phyloP scores from a whole-genome alignment of 2,888 invertebrate genomes.

The Hirtodrosophila confusa region DNA sequence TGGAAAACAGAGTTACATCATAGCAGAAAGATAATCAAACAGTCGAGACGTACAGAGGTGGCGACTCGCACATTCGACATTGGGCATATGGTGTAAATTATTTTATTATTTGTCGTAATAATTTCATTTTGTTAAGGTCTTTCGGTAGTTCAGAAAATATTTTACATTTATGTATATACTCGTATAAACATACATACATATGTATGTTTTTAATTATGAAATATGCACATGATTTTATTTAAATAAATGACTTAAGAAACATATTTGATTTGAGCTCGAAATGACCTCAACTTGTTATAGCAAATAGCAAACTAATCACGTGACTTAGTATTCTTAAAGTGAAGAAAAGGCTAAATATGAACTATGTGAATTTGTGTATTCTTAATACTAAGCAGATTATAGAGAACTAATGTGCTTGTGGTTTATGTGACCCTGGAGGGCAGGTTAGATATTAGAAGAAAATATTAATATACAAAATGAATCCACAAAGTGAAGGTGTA shows the following conservation, averaged over 20 bases:
- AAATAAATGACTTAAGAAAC: slow-evolving; percentile 22
- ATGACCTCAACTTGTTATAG: slow-evolving; percentile 12
- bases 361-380: too few species aligned
- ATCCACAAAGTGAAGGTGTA: too few species aligned
- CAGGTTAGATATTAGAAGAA: too few species aligned
- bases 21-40: slow-evolving; percentile 12
- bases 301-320: too few species aligned
- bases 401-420: too few species aligned
- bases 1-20: slow-evolving; percentile 22
- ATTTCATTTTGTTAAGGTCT: slow-evolving; percentile 29
- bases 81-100: slow-evolving; percentile 28
- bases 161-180: neutral
- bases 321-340: too few species aligned
- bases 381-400: too few species aligned
- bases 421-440: too few species aligned
- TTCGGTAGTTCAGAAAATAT: slow-evolving; percentile 16
- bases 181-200: neutral
- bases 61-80: slow-evolving; percentile 25
- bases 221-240: slow-evolving; percentile 39
- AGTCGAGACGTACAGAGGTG: slow-evolving; percentile 19
- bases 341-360: too few species aligned
- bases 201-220: slow-evolving; percentile 24
- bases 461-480: too few species aligned
- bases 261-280: slow-evolving; percentile 16
- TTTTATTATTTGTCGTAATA: slow-evolving; percentile 37